phyloP scores from a whole-genome alignment of 2,888 invertebrate species.

The Barypeithes pellucidus region DNA sequence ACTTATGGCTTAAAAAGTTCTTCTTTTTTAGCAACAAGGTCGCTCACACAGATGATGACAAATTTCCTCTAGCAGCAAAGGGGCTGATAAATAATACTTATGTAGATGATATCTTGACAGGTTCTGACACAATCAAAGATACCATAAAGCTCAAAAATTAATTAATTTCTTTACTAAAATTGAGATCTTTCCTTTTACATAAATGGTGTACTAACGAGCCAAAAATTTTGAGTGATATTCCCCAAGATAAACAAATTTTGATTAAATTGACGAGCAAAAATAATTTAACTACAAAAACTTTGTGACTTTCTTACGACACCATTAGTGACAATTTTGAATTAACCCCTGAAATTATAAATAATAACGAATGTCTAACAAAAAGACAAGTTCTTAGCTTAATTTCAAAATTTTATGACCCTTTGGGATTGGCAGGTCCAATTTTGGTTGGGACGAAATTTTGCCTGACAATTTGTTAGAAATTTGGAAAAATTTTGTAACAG shows the following conservation, averaged over 20 bases:
- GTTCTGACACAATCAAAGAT: conserved; percentile 4
- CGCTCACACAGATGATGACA: conserved; percentile 25
- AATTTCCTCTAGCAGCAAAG: conserved; percentile 44
- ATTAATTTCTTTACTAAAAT: too few species aligned
- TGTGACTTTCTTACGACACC: conserved; percentile 27
- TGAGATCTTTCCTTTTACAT: conserved; percentile 16
- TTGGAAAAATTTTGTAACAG: conserved; percentile 21
- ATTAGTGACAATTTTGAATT: conserved; percentile 24
- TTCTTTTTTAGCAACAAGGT: conserved; percentile 47
- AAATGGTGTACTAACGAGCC: conserved; percentile 42
- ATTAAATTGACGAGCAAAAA: conserved; percentile 16
- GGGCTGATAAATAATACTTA: conserved; percentile 41
- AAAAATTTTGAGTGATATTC: conserved; percentile 31
- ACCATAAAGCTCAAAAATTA: conserved; percentile 5
- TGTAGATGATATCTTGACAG: conserved; percentile 49
- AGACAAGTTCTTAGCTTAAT: conserved; percentile 30
- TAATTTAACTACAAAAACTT: conserved; percentile 25
- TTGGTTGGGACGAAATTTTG: conserved; percentile 32
- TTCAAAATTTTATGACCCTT: conserved; percentile 36
- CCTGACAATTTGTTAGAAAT: conserved; percentile 25
- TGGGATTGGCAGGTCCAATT: conserved; percentile 34
- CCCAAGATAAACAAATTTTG: conserved; percentile 8
- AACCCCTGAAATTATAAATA: background rate
- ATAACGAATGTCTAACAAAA: conserved; percentile 17
- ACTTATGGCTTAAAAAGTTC: conserved; percentile 50